Evolutionary conservation across 2,888 invertebrate species (phyloP), one percentile per base, ranked within the genome.

Genomic region (Pegoplata infirma): DNA sequence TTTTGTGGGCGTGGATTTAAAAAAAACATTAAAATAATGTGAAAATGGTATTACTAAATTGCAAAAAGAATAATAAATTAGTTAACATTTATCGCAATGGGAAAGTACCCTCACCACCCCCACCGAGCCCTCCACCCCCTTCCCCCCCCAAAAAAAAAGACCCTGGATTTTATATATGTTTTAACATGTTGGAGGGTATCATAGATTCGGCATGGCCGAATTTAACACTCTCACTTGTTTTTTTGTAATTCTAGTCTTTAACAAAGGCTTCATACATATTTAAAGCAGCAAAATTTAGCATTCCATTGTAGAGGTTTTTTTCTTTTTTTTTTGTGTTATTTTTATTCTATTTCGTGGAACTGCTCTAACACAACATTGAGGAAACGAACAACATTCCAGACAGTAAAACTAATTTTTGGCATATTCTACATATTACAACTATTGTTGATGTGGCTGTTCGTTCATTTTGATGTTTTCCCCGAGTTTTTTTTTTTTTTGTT

Each of bases 341-440:
- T 61, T 36, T 12, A 36, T 12, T 61, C 46, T 44, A 3, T 44
- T 3, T 16, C 12, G 49, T 46, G 14, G 17, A 66, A 67, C 7
- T 44, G 32, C 19, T 16, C 8, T 56, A 55, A 32, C 46, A 28
- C 46, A 46, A 67, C 46, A 56, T 8, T 47, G n/a, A 47, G 28
- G n/a, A 21, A 63, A 17, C n/a, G 17, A 36, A 58, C 64, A 61
- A 59, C 74, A 74, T 55, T 59, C 61, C 74, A 61, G 53, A 49
- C 61, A 19, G 55, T 36, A 40, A 61, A 74, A 74, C 61, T 61
- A 74, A 74, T 74, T 74, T 67, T 67, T 74, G 61, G 67, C 67
- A 67, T 74, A 74, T 74, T 74, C 59, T 67, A 67, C 61, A 74
- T 67, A 74, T 74, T 67, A 55, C n/a, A n/a, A n/a, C 46, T 21